Conservation (phyloP, 2,888 invertebrate genomes). For the Limnephilus lunatus region DNA sequence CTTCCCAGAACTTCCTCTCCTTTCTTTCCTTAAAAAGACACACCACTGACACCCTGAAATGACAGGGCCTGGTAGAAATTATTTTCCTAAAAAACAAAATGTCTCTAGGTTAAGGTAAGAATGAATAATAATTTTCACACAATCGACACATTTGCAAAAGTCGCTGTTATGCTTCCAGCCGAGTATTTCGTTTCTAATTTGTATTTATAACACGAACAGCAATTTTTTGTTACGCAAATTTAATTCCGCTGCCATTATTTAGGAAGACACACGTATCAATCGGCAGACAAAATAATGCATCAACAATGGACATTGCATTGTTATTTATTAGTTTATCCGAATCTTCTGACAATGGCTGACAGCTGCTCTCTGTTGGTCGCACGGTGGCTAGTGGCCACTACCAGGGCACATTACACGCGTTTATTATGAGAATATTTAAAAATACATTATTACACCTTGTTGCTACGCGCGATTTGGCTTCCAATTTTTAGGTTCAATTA, state of each 20-base stretch:
- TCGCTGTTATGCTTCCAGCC: neutral
- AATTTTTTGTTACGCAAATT: constrained; percentile 26
- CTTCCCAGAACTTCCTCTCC: too few species aligned
- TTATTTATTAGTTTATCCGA: constrained; percentile 28
- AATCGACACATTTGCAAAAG: too few species aligned
- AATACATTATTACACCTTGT: constrained; percentile 33
- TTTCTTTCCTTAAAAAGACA: too few species aligned
- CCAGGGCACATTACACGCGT: neutral
- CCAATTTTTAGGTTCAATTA: constrained; percentile 32
- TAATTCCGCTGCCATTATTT: neutral
- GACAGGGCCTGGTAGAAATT: too few species aligned
- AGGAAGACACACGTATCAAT: neutral
- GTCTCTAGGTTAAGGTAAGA: neutral
- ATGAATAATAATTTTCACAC: too few species aligned
- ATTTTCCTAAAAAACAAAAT: too few species aligned
- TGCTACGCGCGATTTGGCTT: neutral
- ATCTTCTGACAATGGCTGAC: neutral
- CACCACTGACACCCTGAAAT: too few species aligned
- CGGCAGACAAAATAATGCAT: constrained; percentile 14
- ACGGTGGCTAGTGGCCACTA: constrained; percentile 9
- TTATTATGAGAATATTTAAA: constrained; percentile 36
- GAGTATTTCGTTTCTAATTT: neutral
- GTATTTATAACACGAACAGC: constrained; percentile 8
- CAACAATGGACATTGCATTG: constrained; percentile 43
- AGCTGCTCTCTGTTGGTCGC: constrained; percentile 8